A percentile compares a stretch with the other conserved stretches of the same genome.
Evolutionary conservation across 2,113 vertebrate genomes (phyloP).

Genomic region (Daubentonia madagascariensis): DNA sequence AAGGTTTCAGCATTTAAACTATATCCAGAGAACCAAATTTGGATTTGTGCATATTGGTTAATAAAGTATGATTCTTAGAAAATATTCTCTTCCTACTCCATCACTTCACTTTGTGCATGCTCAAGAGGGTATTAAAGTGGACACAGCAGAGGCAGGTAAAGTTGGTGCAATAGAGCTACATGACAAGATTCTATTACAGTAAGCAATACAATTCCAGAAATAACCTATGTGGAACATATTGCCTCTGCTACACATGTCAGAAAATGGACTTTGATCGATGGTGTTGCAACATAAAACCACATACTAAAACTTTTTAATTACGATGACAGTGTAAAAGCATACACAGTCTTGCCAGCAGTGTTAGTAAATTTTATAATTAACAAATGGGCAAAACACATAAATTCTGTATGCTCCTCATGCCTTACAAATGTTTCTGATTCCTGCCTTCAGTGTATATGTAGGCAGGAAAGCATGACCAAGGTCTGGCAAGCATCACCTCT

Average conservation of each 20-base stretch:
- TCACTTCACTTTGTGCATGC: slow-evolving; percentile 59
- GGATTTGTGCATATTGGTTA: not conserved
- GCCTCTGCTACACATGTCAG: slow-evolving; percentile 82
- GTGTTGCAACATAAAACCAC: slow-evolving; percentile 78
- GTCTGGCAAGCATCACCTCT: slow-evolving; percentile 69
- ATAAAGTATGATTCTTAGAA: slow-evolving; percentile 19
- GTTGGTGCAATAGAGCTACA: slow-evolving; percentile 68
- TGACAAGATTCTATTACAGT: slow-evolving; percentile 79
- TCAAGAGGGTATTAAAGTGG: slow-evolving; percentile 53
- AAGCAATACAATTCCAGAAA: slow-evolving; percentile 85
- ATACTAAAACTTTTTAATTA: slow-evolving; percentile 84
- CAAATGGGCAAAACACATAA: slow-evolving; percentile 73
- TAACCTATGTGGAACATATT: slow-evolving; percentile 84
- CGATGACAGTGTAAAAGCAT: slow-evolving; percentile 77
- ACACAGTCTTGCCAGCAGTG: slow-evolving; percentile 55
- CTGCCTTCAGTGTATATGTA: slow-evolving; percentile 71
- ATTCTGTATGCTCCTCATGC: slow-evolving; percentile 72
- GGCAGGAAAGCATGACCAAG: slow-evolving; percentile 51
- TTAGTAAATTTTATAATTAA: slow-evolving; percentile 77
- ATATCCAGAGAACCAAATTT: not conserved
- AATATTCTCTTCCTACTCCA: not conserved
- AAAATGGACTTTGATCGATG: slow-evolving; percentile 83
- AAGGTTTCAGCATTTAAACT: not conserved
- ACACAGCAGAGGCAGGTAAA: slow-evolving; percentile 71
- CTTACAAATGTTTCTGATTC: slow-evolving; percentile 69